These are phyloP conservation scores for Anser brachyrhynchus DNA, from an alignment of 2,113 vertebrate species.

Conservation along the genomic window DNA sequence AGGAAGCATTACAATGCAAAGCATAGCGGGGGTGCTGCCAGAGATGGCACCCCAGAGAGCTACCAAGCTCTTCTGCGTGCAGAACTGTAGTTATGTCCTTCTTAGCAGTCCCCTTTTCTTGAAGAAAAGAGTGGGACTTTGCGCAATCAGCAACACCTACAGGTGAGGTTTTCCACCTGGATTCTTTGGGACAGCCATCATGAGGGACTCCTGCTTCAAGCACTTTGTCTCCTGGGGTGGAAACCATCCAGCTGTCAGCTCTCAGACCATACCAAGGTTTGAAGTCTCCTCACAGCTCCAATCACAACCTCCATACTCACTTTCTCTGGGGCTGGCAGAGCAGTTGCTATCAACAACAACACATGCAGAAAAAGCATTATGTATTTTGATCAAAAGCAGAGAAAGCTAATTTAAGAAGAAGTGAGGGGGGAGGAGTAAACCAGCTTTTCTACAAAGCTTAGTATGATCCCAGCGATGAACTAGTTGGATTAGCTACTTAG, in stretches of 20 bases:
- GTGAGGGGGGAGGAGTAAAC: background rate
- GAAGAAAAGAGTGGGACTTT: background rate
- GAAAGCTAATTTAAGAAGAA: background rate
- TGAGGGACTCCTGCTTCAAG: background rate
- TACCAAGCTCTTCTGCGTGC: background rate
- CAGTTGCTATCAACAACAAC: background rate
- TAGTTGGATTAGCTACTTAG: background rate
- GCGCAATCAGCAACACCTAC: background rate
- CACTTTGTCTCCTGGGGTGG: background rate
- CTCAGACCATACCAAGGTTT: background rate
- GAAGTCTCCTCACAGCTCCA: background rate
- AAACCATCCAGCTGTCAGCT: background rate
- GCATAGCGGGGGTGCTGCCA: background rate
- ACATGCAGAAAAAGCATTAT: background rate
- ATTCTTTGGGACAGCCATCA: fast-evolving
- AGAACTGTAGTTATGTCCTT: background rate
- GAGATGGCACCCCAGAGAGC: background rate
- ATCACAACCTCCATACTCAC: fast-evolving
- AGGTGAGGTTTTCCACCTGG: background rate
- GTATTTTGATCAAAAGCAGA: background rate
- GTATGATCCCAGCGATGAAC: background rate
- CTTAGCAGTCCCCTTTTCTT: background rate
- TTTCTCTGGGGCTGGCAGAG: background rate
- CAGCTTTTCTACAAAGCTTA: background rate
- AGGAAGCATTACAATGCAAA: background rate